Conservation (phyloP, 2,888 invertebrate genomes). For the Odontomyia ornata region DNA sequence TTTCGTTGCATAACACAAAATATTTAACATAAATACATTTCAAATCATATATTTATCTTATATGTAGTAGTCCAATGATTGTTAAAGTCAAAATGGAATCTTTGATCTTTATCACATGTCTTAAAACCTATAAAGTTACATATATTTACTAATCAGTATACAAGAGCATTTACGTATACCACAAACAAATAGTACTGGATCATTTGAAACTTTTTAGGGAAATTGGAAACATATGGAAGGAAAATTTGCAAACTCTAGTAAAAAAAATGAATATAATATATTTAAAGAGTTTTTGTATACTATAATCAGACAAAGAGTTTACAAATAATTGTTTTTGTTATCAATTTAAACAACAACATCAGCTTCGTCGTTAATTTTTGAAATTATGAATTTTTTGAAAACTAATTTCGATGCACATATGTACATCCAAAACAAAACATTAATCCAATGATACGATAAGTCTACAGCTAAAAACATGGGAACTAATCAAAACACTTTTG, state of each 20-base stretch:
- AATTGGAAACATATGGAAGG: background rate
- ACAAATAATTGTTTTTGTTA: no score
- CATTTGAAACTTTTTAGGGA: constrained; percentile 26
- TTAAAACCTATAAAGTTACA: no score
- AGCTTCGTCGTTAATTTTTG: no score
- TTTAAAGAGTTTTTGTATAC: background rate
- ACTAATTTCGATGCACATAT: background rate
- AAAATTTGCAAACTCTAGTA: background rate
- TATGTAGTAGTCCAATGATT: constrained; percentile 34
- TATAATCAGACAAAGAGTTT: background rate
- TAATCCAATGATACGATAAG: no score
- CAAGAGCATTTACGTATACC: background rate
- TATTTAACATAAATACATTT: constrained; percentile 34
- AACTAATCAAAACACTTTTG: no score
- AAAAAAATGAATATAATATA: background rate
- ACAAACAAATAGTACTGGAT: constrained; percentile 3
- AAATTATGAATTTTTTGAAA: no score
- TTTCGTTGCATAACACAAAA: constrained; percentile 24
- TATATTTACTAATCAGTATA: constrained; percentile 14
- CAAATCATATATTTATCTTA: constrained; percentile 19
- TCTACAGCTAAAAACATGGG: no score
- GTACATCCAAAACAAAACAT: background rate
- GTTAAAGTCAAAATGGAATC: constrained; percentile 4
- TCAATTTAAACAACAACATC: no score
- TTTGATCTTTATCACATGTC: background rate